Conservation (phyloP, 2,113 vertebrate genomes). For the Alosa alosa region DNA sequence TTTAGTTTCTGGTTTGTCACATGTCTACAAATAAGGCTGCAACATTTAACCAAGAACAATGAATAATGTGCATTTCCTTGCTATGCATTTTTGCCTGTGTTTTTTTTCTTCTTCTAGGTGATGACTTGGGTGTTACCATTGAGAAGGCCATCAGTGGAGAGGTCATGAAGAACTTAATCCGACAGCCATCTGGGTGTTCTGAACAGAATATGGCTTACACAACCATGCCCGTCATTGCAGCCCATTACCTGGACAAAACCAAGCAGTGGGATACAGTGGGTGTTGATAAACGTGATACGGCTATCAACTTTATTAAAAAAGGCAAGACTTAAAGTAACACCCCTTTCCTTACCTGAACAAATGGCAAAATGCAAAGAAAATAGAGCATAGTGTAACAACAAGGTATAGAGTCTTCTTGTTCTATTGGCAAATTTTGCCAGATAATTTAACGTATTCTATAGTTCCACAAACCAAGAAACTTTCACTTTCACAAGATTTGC, state of each 20-base stretch:
- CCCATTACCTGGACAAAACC: slow-evolving; percentile 65
- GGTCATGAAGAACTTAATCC: slow-evolving; percentile 48
- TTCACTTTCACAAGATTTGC: too few relatives aligned
- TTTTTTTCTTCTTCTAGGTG: slow-evolving; percentile 36
- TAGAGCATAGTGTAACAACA: too few relatives aligned
- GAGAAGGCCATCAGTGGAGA: slow-evolving; percentile 56
- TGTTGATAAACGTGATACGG: slow-evolving; percentile 45
- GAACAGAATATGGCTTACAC: slow-evolving; percentile 66
- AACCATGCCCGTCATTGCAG: slow-evolving; percentile 63
- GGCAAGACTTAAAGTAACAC: slow-evolving; percentile 51
- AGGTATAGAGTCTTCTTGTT: too few relatives aligned
- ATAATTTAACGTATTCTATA: too few relatives aligned
- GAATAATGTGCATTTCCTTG: background rate
- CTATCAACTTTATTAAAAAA: slow-evolving; percentile 52
- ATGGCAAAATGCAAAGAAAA: too few relatives aligned
- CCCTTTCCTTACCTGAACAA: background rate
- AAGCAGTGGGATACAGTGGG: slow-evolving; percentile 67
- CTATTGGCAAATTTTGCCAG: too few relatives aligned
- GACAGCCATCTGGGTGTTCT: slow-evolving; percentile 51
- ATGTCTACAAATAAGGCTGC: too few relatives aligned
- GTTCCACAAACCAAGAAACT: too few relatives aligned
- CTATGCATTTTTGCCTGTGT: background rate
- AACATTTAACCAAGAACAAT: background rate
- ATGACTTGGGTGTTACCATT: slow-evolving; percentile 48
- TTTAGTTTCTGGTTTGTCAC: too few relatives aligned